A percentile compares a stretch with the other conserved stretches of the same genome.
phyloP scores from a whole-genome alignment of 2,113 vertebrate genomes.

The Vireo altiloquus region DNA sequence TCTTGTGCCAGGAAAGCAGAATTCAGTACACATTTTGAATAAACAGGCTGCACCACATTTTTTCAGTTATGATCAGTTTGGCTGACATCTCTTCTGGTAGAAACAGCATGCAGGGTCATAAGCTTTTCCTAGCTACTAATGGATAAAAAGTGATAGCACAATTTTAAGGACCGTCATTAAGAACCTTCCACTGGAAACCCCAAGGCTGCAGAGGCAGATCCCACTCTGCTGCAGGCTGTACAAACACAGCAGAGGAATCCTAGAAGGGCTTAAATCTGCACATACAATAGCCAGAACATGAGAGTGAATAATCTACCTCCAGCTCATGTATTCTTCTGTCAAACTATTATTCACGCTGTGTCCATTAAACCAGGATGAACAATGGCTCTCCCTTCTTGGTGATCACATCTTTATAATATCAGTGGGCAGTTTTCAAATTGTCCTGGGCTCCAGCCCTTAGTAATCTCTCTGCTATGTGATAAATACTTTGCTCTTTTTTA shows the following conservation, averaged over 20 bases:
- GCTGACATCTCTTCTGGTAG: background rate
- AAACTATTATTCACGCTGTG: background rate
- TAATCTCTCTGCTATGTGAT: constrained; percentile 33
- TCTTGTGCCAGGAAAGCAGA: background rate
- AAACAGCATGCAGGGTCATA: background rate
- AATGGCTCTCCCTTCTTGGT: background rate
- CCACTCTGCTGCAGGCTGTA: background rate
- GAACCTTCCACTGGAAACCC: constrained; percentile 10
- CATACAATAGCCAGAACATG: background rate
- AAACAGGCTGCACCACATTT: background rate
- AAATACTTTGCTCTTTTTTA: constrained; percentile 19
- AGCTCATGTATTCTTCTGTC: background rate
- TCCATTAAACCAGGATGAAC: constrained; percentile 31
- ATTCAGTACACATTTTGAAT: background rate
- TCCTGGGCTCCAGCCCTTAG: constrained; percentile 38
- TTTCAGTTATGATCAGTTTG: background rate
- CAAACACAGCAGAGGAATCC: background rate
- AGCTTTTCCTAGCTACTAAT: constrained; percentile 3
- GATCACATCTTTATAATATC: constrained; percentile 35
- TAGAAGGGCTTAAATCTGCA: constrained; percentile 7
- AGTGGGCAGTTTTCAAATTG: constrained; percentile 39
- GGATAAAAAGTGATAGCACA: constrained; percentile 13
- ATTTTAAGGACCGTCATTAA: constrained; percentile 21
- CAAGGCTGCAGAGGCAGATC: background rate
- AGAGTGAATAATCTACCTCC: background rate